Conservation (phyloP, 37 sponge, comb jelly and placozoan genomes). For the Aphrocallistes beatrix region DNA sequence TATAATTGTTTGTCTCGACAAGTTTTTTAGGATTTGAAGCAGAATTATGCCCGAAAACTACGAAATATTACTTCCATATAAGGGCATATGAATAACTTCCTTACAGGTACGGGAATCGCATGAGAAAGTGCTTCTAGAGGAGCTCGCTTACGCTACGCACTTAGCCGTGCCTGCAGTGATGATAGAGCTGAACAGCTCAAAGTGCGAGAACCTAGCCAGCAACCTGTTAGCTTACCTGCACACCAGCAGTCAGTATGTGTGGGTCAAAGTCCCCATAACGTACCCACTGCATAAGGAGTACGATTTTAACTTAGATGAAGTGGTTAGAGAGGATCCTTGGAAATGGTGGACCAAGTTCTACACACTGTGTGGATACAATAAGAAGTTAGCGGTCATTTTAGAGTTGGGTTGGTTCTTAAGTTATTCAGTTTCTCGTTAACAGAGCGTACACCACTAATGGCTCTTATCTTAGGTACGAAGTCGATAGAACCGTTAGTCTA, state of each 20-base stretch:
- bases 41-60: no score
- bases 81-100: no score
- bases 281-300: not conserved
- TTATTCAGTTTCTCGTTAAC: not conserved
- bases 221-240: slow-evolving; percentile 21
- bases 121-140: slow-evolving; percentile 32
- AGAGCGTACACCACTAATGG: not conserved
- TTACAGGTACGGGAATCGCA: not conserved
- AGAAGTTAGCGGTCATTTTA: slow-evolving; percentile 20
- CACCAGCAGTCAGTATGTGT: not conserved
- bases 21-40: no score
- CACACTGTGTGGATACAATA: slow-evolving; percentile 39
- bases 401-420: slow-evolving; percentile 40
- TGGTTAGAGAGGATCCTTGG: slow-evolving; percentile 52
- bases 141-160: slow-evolving; percentile 30
- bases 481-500: slow-evolving; percentile 22
- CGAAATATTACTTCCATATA: no score
- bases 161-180: slow-evolving; percentile 37
- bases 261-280: slow-evolving; percentile 26
- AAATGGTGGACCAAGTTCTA: slow-evolving; percentile 81
- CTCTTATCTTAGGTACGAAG: slow-evolving; percentile 32
- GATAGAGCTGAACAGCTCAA: slow-evolving; percentile 13
- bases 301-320: not conserved
- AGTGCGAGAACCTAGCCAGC: slow-evolving; percentile 35
- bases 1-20: no score